phyloP scores from a whole-genome alignment of 2,888 invertebrate species.

The Troides oblongomaculatus region DNA sequence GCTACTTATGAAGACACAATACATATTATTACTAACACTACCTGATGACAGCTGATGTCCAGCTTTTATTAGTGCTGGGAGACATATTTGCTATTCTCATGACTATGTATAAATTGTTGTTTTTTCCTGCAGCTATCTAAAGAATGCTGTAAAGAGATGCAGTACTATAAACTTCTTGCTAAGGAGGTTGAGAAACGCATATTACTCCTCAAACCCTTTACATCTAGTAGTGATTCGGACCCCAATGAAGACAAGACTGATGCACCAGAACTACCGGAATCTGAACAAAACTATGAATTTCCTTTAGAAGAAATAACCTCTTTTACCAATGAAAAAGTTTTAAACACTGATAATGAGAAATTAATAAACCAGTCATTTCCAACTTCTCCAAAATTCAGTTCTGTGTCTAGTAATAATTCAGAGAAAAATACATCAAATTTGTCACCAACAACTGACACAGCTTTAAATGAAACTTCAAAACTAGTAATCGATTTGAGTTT shows the following conservation, averaged over 20 bases:
- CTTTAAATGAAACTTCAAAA: conserved; percentile 46
- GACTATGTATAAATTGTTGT: background rate
- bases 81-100: background rate
- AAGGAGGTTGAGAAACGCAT: conserved; percentile 82
- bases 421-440: conserved; percentile 42
- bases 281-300: conserved; percentile 47
- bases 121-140: conserved; percentile 81
- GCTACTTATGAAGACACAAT: no score
- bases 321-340: conserved; percentile 33
- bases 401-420: conserved; percentile 32
- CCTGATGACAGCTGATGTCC: no score
- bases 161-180: conserved; percentile 83
- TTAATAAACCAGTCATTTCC: conserved; percentile 20
- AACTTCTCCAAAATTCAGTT: conserved; percentile 26
- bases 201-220: conserved; percentile 60
- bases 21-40: no score
- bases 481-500: conserved; percentile 58
- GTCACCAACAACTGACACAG: conserved; percentile 35
- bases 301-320: conserved; percentile 33
- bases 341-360: conserved; percentile 21
- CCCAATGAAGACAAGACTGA: conserved; percentile 52
- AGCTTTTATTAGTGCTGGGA: no score
- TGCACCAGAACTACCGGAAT: conserved; percentile 60
- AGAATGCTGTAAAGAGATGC: conserved; percentile 82
- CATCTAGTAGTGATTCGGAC: conserved; percentile 51